Conservation (phyloP, 2,888 invertebrate genomes). For the Leptogaster cylindrica region DNA sequence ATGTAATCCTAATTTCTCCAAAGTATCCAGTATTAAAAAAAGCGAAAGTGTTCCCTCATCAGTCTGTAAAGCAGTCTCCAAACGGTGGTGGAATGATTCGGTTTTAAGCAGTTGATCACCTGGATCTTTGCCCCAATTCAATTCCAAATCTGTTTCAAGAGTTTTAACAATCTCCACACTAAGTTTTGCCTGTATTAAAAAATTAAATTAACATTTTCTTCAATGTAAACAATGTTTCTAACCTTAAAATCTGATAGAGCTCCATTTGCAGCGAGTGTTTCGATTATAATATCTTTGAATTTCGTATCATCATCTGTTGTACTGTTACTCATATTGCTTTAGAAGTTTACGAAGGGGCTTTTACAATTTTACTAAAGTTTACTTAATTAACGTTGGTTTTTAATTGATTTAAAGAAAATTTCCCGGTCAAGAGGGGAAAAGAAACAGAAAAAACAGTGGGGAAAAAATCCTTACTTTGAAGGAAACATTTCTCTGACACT, state of each 20-base stretch:
- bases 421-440: too few relatives aligned
- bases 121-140: not conserved
- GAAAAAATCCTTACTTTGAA: not conserved
- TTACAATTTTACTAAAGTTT: not conserved
- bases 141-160: not conserved
- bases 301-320: not conserved
- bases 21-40: not conserved
- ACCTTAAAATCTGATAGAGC: constrained; percentile 1
- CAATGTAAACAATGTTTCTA: too few relatives aligned
- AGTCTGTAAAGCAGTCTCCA: not conserved
- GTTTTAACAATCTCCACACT: not conserved
- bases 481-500: not conserved
- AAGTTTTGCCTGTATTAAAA: not conserved
- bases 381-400: not conserved
- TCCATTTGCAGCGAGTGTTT: not conserved
- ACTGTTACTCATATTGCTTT: not conserved
- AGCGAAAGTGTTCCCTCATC: not conserved
- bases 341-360: not conserved
- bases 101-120: not conserved
- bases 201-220: too few relatives aligned
- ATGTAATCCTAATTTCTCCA: not conserved
- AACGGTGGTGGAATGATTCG: not conserved
- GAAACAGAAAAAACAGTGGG: too few relatives aligned
- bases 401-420: too few relatives aligned
- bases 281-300: not conserved